Evolutionary conservation across 2,888 invertebrate genomes (phyloP).

Genomic region (Sarcophaga caerulescens): DNA sequence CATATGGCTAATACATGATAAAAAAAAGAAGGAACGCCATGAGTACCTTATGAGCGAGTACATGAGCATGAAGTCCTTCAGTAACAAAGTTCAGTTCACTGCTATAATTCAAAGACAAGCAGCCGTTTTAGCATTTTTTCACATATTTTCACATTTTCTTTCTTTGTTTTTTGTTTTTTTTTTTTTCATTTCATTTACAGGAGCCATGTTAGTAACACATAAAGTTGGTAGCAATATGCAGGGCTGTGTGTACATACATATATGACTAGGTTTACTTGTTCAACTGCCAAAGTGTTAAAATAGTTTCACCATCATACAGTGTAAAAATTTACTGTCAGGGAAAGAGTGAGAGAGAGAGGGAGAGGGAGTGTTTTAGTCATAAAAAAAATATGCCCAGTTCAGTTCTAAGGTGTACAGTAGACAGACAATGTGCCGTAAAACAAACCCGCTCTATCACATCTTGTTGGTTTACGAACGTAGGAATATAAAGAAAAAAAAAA

Average conservation of each 20-base stretch:
- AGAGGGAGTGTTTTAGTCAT: slow-evolving; percentile 31
- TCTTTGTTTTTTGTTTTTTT: not conserved
- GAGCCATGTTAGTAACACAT: slow-evolving; percentile 21
- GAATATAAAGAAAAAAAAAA: not conserved
- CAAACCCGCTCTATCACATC: slow-evolving; percentile 24
- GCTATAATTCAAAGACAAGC: slow-evolving; percentile 63
- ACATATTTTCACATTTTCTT: not conserved
- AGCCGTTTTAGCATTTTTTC: slow-evolving; percentile 8
- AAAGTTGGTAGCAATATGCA: slow-evolving; percentile 6
- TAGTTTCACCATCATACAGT: slow-evolving; percentile 51
- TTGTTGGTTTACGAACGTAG: not conserved
- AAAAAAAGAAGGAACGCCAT: no score
- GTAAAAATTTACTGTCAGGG: slow-evolving; percentile 27
- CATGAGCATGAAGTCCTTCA: slow-evolving; percentile 39
- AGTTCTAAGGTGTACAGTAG: not conserved
- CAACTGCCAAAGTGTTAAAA: slow-evolving; percentile 54
- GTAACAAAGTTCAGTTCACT: slow-evolving; percentile 62
- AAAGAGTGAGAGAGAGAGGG: not conserved
- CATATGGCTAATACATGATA: no score
- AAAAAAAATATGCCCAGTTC: slow-evolving; percentile 11
- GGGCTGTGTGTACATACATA: slow-evolving; percentile 1
- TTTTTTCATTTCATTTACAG: slow-evolving; percentile 24
- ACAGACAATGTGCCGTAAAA: not conserved
- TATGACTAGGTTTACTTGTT: slow-evolving; percentile 19
- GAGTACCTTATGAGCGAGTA: not conserved